phyloP scores from a whole-genome alignment of 1,140 invertebrate genomes.

The Helicorthomorpha holstii region DNA sequence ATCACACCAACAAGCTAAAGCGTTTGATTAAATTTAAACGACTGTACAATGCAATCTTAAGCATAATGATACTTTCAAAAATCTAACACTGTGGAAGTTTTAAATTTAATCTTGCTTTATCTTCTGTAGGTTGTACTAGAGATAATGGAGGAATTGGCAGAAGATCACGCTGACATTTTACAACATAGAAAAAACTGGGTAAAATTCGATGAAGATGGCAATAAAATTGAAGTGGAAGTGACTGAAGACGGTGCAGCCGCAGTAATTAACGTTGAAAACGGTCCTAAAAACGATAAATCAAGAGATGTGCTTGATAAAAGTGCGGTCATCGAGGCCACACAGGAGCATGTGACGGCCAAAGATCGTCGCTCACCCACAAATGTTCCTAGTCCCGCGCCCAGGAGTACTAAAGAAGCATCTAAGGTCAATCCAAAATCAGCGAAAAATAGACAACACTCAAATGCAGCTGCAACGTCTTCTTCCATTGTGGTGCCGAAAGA shows the following conservation, averaged over 20 bases:
- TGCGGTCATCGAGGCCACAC: constrained; percentile 6
- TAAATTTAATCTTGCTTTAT: no score
- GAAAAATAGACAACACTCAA: background rate
- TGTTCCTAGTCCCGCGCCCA: background rate
- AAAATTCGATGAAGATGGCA: constrained; percentile 3
- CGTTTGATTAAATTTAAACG: no score
- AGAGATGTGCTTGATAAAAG: background rate
- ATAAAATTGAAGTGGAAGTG: background rate
- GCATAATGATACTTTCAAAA: no score
- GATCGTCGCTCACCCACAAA: background rate
- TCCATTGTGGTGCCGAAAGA: background rate
- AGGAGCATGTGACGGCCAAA: background rate
- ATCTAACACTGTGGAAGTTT: no score
- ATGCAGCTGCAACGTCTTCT: background rate
- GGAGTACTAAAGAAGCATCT: background rate
- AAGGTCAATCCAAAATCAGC: background rate
- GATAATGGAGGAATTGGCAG: background rate
- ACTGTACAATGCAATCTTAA: no score
- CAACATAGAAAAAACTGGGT: background rate
- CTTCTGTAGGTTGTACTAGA: no score
- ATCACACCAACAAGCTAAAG: no score
- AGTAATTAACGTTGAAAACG: constrained; percentile 2
- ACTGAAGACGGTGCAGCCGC: background rate
- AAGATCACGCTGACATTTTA: background rate
- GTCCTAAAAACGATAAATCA: background rate